Conservation (phyloP, 2,888 invertebrate species). For the Dynastes maya region DNA sequence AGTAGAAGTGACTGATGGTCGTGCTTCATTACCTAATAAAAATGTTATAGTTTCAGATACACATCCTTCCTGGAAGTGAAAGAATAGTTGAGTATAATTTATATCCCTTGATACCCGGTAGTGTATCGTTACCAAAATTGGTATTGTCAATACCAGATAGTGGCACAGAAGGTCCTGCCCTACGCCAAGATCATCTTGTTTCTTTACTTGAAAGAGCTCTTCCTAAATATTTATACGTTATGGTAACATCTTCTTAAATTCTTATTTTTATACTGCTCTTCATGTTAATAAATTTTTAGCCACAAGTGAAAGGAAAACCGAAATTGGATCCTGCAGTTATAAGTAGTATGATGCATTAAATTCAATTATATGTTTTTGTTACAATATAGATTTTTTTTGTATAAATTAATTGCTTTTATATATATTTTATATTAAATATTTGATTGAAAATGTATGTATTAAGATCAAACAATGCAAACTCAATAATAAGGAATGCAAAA, state of each 20-base stretch:
- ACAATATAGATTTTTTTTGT: background rate
- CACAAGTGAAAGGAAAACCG: constrained; percentile 62
- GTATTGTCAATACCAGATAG: constrained; percentile 72
- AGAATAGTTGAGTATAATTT: constrained; percentile 83
- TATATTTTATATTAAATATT: background rate
- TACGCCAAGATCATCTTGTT: constrained; percentile 72
- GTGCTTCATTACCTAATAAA: background rate
- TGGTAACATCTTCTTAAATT: constrained; percentile 70
- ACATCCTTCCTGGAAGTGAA: constrained; percentile 76
- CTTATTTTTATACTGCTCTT: constrained; percentile 14
- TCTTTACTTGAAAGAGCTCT: constrained; percentile 75
- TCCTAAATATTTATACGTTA: constrained; percentile 78
- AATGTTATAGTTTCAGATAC: constrained; percentile 70
- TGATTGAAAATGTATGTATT: too few species aligned
- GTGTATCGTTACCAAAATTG: constrained; percentile 79
- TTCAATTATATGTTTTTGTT: background rate
- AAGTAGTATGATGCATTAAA: constrained; percentile 16
- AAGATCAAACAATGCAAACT: too few species aligned
- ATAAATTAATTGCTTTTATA: constrained; percentile 1
- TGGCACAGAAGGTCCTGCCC: constrained; percentile 64
- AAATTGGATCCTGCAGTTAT: constrained; percentile 46
- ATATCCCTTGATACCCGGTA: constrained; percentile 84
- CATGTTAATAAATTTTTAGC: constrained; percentile 58
- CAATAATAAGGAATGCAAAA: too few species aligned
- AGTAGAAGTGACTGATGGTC: constrained; percentile 67